Evolutionary conservation across 1,140 invertebrate genomes (phyloP), one percentile per base, ranked within the genome.

Genomic region (Brachionus manjavacas): DNA sequence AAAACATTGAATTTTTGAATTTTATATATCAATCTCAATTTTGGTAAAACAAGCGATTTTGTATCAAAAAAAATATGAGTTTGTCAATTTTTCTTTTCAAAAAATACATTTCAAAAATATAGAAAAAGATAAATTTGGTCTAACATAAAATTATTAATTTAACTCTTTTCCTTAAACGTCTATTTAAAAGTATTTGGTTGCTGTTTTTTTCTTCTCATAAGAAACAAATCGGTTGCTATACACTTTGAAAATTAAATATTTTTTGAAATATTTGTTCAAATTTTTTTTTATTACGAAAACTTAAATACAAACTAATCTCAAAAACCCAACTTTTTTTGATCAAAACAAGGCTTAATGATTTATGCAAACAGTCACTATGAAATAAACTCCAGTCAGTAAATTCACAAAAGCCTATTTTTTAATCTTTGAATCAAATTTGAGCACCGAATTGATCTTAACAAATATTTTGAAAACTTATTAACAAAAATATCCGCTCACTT

Each of bases 401-500:
- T 23, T 60, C 52, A 60, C 52, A 8, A 60, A 20, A 20, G n/a
- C 52, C 52, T 4, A 23, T 20, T 9, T 60, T 60, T 23, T 60
- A 68, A 68, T 68, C 66, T 39, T 39, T 31, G 31, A 39, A 31
- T 68, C 66, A 68, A 68, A 68, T 68, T 60, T 60, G 52, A 60
- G 52, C 52, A 60, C 52, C 20, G 25, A 31, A 68, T 31, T 68
- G 25, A 68, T 31, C 25, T n/a, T 31, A 31, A 14, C n/a, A 74
- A 74, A 74, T 74, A 74, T 74, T 74, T 74, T 74, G 31, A 74
- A 74, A 74, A 74, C 20, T 74, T 23, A 74, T 74, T 74, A 74
- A 41, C 39, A 43, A 74, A 41, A 31, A 35, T 12, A 11, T 43
- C 2, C 39, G 9, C 39, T 70, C 14, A 12, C n/a, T 70, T 60